A percentile compares a stretch with the other conserved stretches of the same genome.
Conservation (phyloP, 1,140 invertebrate genomes). For the Drosophila kanapiae region DNA sequence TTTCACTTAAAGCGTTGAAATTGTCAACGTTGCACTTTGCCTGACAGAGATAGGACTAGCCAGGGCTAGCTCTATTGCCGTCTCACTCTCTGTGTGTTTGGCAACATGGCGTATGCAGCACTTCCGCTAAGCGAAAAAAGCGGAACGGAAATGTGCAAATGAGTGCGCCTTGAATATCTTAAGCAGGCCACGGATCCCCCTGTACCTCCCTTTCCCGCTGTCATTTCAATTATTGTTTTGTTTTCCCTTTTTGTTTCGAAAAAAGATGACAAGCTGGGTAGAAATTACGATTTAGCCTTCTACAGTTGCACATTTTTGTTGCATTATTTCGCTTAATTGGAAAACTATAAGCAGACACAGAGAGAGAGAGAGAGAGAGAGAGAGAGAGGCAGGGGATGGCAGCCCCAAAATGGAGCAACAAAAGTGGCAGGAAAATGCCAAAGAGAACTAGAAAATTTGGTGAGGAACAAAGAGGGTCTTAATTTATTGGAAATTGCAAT, state of each 20-base stretch:
- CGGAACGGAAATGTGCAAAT: slow-evolving; percentile 77
- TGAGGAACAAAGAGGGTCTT: neutral
- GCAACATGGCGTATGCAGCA: slow-evolving; percentile 58
- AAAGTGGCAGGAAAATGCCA: slow-evolving; percentile 17
- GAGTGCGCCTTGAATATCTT: slow-evolving; percentile 75
- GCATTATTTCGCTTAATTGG: slow-evolving; percentile 66
- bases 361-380: slow-evolving; percentile 29
- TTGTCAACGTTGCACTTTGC: slow-evolving; percentile 69
- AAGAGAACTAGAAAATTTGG: slow-evolving; percentile 3
- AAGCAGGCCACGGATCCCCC: slow-evolving; percentile 50
- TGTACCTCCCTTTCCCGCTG: neutral
- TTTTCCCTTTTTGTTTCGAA: slow-evolving; percentile 17
- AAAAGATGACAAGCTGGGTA: slow-evolving; percentile 63
- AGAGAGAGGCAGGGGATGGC: slow-evolving; percentile 12
- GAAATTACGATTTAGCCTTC: slow-evolving; percentile 35
- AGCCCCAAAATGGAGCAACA: slow-evolving; percentile 19
- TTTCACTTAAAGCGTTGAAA: slow-evolving; percentile 57
- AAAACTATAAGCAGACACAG: slow-evolving; percentile 66
- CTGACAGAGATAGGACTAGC: slow-evolving; percentile 7
- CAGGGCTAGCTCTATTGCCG: neutral
- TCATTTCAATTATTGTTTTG: slow-evolving; percentile 45
- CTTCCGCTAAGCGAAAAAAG: slow-evolving; percentile 51
- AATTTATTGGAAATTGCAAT: slow-evolving; percentile 26
- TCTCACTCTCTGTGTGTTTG: slow-evolving; percentile 39
- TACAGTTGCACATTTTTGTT: slow-evolving; percentile 24